Base-by-base conservation (phyloP, 2,113 vertebrate genomes). In the Ceyx margarethae region DNA sequence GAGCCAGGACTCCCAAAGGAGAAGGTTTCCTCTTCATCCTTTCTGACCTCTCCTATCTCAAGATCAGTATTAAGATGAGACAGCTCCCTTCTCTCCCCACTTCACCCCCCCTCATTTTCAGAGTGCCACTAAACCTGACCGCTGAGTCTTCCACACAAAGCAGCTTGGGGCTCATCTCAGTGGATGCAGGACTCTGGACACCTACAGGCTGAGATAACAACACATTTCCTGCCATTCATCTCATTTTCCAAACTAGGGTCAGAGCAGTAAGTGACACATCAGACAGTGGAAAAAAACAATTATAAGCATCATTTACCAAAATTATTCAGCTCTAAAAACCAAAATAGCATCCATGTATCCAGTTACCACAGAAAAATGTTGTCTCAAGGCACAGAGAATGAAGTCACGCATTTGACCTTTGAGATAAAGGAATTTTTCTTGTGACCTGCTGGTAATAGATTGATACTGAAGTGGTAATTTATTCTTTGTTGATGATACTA, bases 361-460 rank as follows among this genome's bases (percentile, higher is more conserved):
- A 72, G 76, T 78, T 68, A 77, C 54, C 67, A 90, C 18, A 86
- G 25, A 53, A 82, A 57, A 92, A 87, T 83, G 50, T 42, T 83
- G 67, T 89, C 67, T 43, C 73, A 81, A 74, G 31, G 56, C 35
- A 67, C 73, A 81, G 10, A 62, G 74, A 89, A 81, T 81, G 69
- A 91, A 93, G 75, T 82, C 77, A 92, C 77, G 51, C 13, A 23
- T 45, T 66, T 91, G 71, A 72, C 56, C 20, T 88, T 61, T 6
- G 13, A 93, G 77, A 60, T 87, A 42, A 57, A 94, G 58, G 72
- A 64, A 45, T 84, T 83, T 89, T 95, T 91, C 78, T 76, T 12
- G 16, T 78, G 65, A 93, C 72, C 51, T 74, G 65, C 72, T 76
- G 46, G 58, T 54, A 64, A 74, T 5, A 81, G 58, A 84, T 53